These are phyloP conservation scores for Pipistrellus pygmaeus DNA, from an alignment of 2,797 vertebrate genomes.

Conservation along the genomic window DNA sequence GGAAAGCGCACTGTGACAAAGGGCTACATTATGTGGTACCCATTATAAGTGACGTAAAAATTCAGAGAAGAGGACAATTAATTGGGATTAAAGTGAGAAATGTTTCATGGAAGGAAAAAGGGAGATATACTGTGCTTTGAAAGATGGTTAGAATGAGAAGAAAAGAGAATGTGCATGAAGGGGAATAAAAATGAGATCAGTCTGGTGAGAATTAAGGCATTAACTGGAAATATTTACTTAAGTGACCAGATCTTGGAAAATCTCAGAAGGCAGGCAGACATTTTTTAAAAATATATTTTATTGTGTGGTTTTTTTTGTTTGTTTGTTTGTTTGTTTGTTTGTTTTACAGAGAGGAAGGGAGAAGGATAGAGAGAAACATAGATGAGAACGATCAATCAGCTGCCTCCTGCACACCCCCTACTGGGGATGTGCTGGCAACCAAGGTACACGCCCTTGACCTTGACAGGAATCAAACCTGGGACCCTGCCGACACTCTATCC, in stretches of 20 bases:
- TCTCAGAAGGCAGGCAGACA: conserved; percentile 12
- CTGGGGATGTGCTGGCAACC: too few relatives aligned
- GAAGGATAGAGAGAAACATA: too few relatives aligned
- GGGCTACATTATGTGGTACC: not conserved
- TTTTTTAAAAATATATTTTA: not conserved
- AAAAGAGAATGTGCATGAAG: not conserved
- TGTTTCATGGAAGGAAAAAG: not conserved
- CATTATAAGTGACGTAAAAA: not conserved
- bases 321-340: too few relatives aligned
- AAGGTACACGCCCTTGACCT: too few relatives aligned
- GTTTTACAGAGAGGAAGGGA: too few relatives aligned
- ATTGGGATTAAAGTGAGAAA: conserved; percentile 6
- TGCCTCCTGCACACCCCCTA: too few relatives aligned
- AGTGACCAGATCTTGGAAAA: not conserved
- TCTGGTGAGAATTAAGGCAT: conserved; percentile 4
- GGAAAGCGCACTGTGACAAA: not conserved
- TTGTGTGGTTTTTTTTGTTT: too few relatives aligned
- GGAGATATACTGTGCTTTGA: not conserved
- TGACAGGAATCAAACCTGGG: too few relatives aligned
- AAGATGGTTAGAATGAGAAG: conserved; percentile 27
- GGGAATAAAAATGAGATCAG: not conserved
- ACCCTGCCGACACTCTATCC: too few relatives aligned
- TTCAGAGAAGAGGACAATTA: conserved; percentile 33
- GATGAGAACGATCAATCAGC: too few relatives aligned
- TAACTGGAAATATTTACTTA: conserved; percentile 35